phyloP scores from a whole-genome alignment of 2,888 invertebrate species.

The Penaeus monodon region DNA sequence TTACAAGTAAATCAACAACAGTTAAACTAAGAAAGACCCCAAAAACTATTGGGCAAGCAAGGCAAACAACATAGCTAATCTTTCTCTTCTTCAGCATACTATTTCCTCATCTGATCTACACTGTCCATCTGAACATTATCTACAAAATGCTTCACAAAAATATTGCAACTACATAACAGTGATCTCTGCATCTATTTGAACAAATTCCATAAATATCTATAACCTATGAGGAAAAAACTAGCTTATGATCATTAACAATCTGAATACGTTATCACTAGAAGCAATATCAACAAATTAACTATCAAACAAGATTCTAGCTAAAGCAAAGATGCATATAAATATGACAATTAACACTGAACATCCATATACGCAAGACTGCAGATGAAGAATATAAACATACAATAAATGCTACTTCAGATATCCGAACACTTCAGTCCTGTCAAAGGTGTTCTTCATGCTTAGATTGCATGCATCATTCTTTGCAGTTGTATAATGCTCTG shows the following conservation, averaged over 20 bases:
- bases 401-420: background rate
- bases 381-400: background rate
- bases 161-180: conserved; percentile 22
- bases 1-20: conserved; percentile 57
- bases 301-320: conserved; percentile 23
- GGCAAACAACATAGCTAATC: background rate
- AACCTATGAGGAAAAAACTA: conserved; percentile 20
- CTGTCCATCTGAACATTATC: too few relatives aligned
- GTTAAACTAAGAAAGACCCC: background rate
- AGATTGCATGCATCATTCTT: too few relatives aligned
- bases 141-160: background rate
- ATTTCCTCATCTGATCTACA: too few relatives aligned
- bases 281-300: conserved; percentile 20
- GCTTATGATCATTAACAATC: background rate
- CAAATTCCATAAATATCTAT: conserved; percentile 14
- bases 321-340: conserved; percentile 9
- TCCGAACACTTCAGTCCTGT: too few relatives aligned
- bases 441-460: too few relatives aligned
- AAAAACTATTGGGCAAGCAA: background rate
- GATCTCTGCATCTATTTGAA: conserved; percentile 28
- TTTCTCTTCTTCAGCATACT: too few relatives aligned
- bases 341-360: conserved; percentile 7
- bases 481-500: too few relatives aligned
- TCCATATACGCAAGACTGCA: background rate
- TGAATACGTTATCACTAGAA: background rate